phyloP scores from a whole-genome alignment of 2,888 invertebrate genomes.

The Philhelius pedissequus region DNA sequence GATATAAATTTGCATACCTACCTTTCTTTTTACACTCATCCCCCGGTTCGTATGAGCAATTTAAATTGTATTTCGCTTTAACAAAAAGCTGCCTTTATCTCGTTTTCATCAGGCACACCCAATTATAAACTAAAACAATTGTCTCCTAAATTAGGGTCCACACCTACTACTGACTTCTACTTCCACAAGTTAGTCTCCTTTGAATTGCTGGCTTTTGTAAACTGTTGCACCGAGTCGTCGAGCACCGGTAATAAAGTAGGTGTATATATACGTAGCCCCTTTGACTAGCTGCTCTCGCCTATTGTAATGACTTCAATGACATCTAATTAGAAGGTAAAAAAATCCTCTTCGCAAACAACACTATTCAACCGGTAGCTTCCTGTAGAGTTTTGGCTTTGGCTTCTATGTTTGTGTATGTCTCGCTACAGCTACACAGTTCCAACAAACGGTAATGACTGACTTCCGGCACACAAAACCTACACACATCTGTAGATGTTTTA shows the following conservation, averaged over 20 bases:
- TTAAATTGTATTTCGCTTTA: no score
- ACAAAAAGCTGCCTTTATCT: no score
- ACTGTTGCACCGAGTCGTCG: slow-evolving; percentile 33
- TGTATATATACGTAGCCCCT: neutral
- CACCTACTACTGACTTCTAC: neutral
- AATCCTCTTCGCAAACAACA: slow-evolving; percentile 67
- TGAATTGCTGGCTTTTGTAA: slow-evolving; percentile 58
- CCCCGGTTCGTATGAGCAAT: no score
- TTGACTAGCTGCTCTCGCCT: slow-evolving; percentile 13
- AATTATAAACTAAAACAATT: neutral
- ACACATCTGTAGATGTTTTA: slow-evolving; percentile 14
- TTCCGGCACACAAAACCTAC: slow-evolving; percentile 57
- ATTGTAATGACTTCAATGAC: slow-evolving; percentile 69
- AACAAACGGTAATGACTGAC: slow-evolving; percentile 67
- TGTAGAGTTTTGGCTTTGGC: slow-evolving; percentile 15
- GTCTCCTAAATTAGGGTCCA: neutral
- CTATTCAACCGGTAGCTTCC: slow-evolving; percentile 66
- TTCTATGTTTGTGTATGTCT: neutral
- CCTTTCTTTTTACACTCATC: no score
- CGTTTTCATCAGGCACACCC: no score
- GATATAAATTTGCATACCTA: no score
- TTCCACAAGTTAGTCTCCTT: slow-evolving; percentile 31
- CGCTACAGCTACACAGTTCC: neutral
- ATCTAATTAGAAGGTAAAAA: slow-evolving; percentile 68
- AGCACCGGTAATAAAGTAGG: slow-evolving; percentile 55